These are phyloP conservation scores for Latheticus oryzae DNA, from an alignment of 2,888 invertebrate genomes.

Conservation along the genomic window DNA sequence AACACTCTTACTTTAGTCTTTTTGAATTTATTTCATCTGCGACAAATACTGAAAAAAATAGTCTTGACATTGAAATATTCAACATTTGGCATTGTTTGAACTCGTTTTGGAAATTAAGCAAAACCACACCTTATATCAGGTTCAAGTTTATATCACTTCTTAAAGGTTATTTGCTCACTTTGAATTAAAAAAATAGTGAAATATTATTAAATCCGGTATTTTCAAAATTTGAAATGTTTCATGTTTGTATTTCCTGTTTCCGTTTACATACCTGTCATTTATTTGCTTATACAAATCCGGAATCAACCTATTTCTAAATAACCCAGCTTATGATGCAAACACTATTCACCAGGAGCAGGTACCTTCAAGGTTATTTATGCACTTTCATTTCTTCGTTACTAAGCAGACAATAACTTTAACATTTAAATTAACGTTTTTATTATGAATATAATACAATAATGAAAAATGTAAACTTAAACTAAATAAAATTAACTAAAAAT, in stretches of 20 bases:
- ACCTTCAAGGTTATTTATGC: constrained; percentile 47
- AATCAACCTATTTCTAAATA: constrained; percentile 33
- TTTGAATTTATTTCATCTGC: no score
- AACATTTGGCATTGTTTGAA: constrained; percentile 15
- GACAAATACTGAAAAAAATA: no score
- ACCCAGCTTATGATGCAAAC: constrained; percentile 46
- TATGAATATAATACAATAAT: constrained; percentile 40
- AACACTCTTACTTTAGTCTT: no score
- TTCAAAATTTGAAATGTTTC: background rate
- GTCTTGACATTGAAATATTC: constrained; percentile 1
- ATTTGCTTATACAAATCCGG: constrained; percentile 16
- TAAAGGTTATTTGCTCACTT: constrained; percentile 31
- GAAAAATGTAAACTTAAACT: constrained; percentile 10
- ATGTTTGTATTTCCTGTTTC: constrained; percentile 1
- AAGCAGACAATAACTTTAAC: constrained; percentile 33
- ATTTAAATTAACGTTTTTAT: constrained; percentile 40
- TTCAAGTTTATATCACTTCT: constrained; percentile 31
- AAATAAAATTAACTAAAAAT: constrained; percentile 40
- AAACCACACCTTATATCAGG: constrained; percentile 38
- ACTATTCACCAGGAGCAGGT: constrained; percentile 47
- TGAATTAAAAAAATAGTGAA: constrained; percentile 14
- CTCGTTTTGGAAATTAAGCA: constrained; percentile 16
- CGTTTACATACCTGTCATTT: background rate
- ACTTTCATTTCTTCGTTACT: constrained; percentile 47
- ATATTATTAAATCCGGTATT: constrained; percentile 3